Conservation (phyloP, 2,797 vertebrate species). For the Tokudaia tokunoshimensis region DNA sequence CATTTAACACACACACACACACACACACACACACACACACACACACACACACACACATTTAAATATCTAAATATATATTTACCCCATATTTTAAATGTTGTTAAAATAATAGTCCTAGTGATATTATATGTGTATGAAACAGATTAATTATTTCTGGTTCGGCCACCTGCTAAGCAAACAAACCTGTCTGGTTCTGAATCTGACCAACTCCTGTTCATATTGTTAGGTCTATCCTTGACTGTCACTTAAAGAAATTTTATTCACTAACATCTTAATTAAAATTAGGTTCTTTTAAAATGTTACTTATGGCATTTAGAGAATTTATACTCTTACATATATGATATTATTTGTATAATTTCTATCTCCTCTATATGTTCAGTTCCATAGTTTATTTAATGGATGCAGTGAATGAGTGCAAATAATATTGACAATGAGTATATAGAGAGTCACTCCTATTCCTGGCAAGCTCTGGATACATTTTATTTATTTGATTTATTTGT, state of each 20-base stretch:
- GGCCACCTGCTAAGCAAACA: not conserved
- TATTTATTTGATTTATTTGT: not conserved
- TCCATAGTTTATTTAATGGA: not conserved
- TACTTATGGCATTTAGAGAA: not conserved
- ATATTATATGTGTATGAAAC: not conserved
- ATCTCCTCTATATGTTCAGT: not conserved
- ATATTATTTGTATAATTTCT: slow-evolving; percentile 4
- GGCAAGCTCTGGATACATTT: not conserved
- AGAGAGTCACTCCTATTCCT: not conserved
- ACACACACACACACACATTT: not conserved
- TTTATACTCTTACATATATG: not conserved
- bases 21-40: not conserved
- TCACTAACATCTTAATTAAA: not conserved
- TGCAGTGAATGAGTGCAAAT: not conserved
- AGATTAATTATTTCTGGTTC: not conserved
- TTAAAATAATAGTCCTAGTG: not conserved
- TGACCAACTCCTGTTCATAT: not conserved
- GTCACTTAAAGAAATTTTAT: not conserved
- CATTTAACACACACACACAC: not conserved
- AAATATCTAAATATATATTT: not conserved
- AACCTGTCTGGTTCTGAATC: not conserved
- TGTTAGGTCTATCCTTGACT: slow-evolving; percentile 33
- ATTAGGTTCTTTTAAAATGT: slow-evolving; percentile 6
- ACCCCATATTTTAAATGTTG: not conserved
- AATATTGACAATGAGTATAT: not conserved